Evolutionary conservation across 2,797 vertebrate genomes (phyloP), one percentile per base, ranked within the genome.

Genomic region (Halcyon chelicuti): DNA sequence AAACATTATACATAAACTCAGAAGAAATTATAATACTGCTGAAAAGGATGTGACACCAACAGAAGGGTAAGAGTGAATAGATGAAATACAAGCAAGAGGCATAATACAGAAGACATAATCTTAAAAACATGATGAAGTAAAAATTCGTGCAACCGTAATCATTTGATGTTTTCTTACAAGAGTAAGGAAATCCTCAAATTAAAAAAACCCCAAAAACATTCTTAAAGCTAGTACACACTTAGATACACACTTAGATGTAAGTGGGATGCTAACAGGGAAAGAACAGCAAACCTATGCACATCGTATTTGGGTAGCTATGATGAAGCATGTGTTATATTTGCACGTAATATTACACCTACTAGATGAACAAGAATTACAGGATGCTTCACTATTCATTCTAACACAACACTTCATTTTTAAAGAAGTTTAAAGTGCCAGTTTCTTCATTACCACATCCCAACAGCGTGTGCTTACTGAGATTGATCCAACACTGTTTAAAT

Each of bases 401-500:
- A 78, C 33, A 84, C 88, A 94, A 60, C 9, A 21, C 49, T 67
- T 68, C 37, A 25, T 73, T 81, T 91, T 33, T 33, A 60, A 63
- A 70, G n/a, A 80, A 68, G 31, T 28, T 28, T 57, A 8, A 88
- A 85, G 33, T 65, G 52, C 13, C 54, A 86, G n/a, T 12, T 90
- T 90, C 66, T 70, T 85, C 74, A 67, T 83, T 66, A 82, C 13
- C n/a, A 58, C 65, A 83, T 51, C 40, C 35, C 77, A 35, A 55
- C 28, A 71, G 47, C 15, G 60, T 68, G 80, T 67, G 60, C 76
- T 91, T 92, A 78, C 60, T 73, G 63, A 87, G 63, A 86, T 71
- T 61, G 76, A 93, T 92, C 51, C 74, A 78, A 62, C 31, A 76
- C 20, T 44, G 35, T 49, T 86, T 57, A 94, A 94, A 78, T 90